Base-by-base conservation (phyloP, 2,888 invertebrate species). In the Aleiodes leptofemur region DNA sequence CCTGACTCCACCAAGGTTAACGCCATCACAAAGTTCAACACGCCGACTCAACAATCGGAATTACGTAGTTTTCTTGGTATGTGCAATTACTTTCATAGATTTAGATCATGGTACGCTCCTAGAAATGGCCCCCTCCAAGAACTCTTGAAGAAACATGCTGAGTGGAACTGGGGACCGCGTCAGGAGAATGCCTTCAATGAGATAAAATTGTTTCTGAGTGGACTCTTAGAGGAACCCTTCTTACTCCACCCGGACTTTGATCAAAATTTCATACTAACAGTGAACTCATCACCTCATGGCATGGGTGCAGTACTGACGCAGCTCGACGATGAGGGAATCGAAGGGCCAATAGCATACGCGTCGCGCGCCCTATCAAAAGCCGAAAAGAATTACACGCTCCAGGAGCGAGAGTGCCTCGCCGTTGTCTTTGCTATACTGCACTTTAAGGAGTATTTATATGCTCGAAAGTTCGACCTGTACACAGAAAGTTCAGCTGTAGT, bases 201-300 rank as follows among this genome's bases (percentile, higher is more conserved):
- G 29, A 8, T 57, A 31, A 57, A 57, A 29, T 5, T 57, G 8
- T 57, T 57, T 29, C 4, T 57, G 9, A 16, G 16, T 3, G 34
- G 3, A 34, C 34, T 34, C 4, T 6, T 34, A 6, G 13, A 57
- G 3, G 31, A 57, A 57, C 57, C 57, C 11, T 57, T 57, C 31
- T n/a, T 57, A 31, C n/a, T 57, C 3, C 57, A 57, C n/a, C 57
- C 57, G 4, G 57, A 57, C 13, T 57, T 57, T 29, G 57, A 57
- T 9, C n/a, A 29, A 57, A 31, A 9, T n/a, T n/a, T n/a, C n/a
- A n/a, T n/a, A n/a, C n/a, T n/a, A n/a, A n/a, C n/a, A n/a, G n/a
- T n/a, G n/a, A 4, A 3, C 29, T 29, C n/a, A 57, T 57, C 56
- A 4, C 56, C 56, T n/a, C 9, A 16, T 8, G 56, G 56, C 5